Percentiles rank a stretch among this genome's conserved stretches.
phyloP scores from a whole-genome alignment of 1,140 invertebrate species.

The Drosophila fuyamai region DNA sequence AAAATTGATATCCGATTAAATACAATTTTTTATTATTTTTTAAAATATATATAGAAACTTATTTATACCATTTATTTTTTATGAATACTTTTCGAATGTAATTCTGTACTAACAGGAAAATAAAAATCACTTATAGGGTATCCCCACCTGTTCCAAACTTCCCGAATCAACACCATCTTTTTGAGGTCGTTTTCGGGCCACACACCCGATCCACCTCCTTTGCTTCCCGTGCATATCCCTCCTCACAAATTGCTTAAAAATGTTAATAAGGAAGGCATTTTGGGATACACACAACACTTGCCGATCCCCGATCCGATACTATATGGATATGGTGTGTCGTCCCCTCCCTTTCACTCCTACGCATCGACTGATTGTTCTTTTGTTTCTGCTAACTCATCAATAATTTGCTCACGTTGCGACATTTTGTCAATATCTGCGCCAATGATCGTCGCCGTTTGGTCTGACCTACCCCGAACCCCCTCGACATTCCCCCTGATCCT shows the following conservation, averaged over 20 bases:
- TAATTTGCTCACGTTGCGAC: slow-evolving; percentile 82
- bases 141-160: slow-evolving; percentile 21
- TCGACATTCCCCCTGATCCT: background rate
- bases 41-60: too few relatives aligned
- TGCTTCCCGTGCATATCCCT: background rate
- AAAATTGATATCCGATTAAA: too few relatives aligned
- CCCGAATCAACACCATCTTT: slow-evolving; percentile 1
- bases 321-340: slow-evolving; percentile 25
- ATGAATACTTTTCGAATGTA: background rate
- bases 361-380: slow-evolving; percentile 30
- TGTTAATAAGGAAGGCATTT: slow-evolving; percentile 71
- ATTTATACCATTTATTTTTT: too few relatives aligned
- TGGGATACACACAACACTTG: slow-evolving; percentile 42
- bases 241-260: slow-evolving; percentile 43
- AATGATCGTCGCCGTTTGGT: slow-evolving; percentile 68
- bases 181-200: slow-evolving; percentile 31
- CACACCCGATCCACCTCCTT: background rate
- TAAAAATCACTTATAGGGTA: background rate
- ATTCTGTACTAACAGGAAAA: background rate
- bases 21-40: too few relatives aligned
- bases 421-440: slow-evolving; percentile 83
- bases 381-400: slow-evolving; percentile 75
- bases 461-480: slow-evolving; percentile 31
- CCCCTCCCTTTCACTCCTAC: background rate
- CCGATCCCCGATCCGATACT: slow-evolving; percentile 43